A percentile compares a stretch with the other conserved stretches of the same genome.
Conservation (phyloP, 2,113 vertebrate species). For the Dicaeum eximium region DNA sequence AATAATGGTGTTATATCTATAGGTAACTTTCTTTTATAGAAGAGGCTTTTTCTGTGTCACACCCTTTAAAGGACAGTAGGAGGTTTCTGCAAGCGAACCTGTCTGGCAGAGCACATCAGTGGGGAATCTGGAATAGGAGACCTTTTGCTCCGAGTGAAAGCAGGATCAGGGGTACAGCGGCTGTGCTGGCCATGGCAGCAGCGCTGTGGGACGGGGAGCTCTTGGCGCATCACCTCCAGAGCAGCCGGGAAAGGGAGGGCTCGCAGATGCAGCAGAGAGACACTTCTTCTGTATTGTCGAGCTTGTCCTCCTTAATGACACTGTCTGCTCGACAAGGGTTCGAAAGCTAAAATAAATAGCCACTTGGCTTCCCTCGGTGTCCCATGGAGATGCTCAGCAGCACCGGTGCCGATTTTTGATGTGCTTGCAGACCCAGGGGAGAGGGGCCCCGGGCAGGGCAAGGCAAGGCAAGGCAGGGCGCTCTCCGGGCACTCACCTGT, state of each 20-base stretch:
- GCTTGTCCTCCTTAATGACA: too few species aligned
- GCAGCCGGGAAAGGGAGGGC: accelerated
- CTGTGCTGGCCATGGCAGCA: not conserved
- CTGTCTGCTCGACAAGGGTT: accelerated
- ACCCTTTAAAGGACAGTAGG: not conserved
- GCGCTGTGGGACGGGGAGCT: not conserved
- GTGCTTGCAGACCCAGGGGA: not conserved
- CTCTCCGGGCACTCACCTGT: constrained; percentile 55
- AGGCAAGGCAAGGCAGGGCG: not conserved
- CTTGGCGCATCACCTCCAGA: accelerated
- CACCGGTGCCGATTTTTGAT: too few species aligned
- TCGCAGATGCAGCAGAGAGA: accelerated
- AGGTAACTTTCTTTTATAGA: accelerated
- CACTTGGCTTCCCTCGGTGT: not conserved
- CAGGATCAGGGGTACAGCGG: not conserved
- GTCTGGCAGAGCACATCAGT: not conserved
- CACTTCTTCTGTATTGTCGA: accelerated
- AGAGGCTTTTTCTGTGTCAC: not conserved
- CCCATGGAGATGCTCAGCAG: not conserved
- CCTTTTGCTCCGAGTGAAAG: accelerated
- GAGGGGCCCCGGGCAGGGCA: not conserved
- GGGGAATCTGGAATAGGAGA: not conserved
- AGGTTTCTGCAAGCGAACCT: accelerated
- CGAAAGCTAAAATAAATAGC: too few species aligned
- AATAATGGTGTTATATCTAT: accelerated